Evolutionary conservation across 2,797 vertebrate species (phyloP), one percentile per base, ranked within the genome.

Genomic region (Chelon labrosus): DNA sequence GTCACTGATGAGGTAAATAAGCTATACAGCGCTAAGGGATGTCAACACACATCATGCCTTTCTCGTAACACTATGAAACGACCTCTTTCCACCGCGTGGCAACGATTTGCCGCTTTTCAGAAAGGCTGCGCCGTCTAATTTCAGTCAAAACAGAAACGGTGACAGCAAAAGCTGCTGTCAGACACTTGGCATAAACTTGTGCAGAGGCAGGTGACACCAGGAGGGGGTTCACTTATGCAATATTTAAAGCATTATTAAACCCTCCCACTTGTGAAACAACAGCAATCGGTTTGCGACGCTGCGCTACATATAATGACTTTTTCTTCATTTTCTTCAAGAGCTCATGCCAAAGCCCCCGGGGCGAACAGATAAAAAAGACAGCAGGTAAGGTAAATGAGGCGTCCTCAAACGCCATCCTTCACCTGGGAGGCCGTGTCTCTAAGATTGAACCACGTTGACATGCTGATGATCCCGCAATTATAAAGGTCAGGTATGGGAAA

Each of bases 1-100:
- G 52, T 80, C 77, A 84, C 50, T 8, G 74, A 78, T 82, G 76
- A 88, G 74, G 76, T 85, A 67, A 83, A 87, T 53, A 73, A 49
- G 37, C 59, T 51, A 16, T 44, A 41, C 57, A 1, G 2, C 9
- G 1, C 50, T 31, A 13, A 49, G 25, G 61, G 5, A 64, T 73
- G 67, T 79, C 73, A 82, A 47, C 75, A 70, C 35, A 41, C 63
- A 65, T 63, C 65, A 50, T 55, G 49, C 27, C 2, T 16, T 58
- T 56, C 50, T 70, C 31, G 31, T 76, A 51, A 64, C 54, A 10
- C 49, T 2, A 27, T 1, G 0, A 60, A 65, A 64, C 54, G 46
- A 53, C 46, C 13, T 46, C 2, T 60, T 67, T 79, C 31, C 65
- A 70, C 52, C 41, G 3, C 2, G 7, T 16, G 46, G 63, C 64